Percentiles rank a stretch among this genome's conserved stretches.
Evolutionary conservation across 2,797 vertebrate genomes (phyloP).

Genomic region (Bradypodion pumilum): DNA sequence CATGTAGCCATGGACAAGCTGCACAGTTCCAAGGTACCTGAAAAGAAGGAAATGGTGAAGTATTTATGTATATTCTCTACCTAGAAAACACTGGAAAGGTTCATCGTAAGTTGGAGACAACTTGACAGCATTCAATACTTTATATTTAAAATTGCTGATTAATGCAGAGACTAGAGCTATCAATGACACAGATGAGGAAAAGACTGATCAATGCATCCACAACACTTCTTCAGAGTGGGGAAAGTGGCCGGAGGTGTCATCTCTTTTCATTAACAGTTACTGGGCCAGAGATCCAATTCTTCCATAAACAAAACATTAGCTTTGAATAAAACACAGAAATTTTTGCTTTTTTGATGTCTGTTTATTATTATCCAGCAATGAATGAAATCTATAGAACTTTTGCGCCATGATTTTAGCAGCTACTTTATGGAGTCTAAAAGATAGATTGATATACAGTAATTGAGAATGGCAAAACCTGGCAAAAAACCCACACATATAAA

Average conservation of each 20-base stretch:
- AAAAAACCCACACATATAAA: not conserved
- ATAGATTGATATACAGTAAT: conserved; percentile 8
- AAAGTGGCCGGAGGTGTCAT: not conserved
- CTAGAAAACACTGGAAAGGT: too few relatives aligned
- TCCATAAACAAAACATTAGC: not conserved
- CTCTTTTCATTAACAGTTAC: not conserved
- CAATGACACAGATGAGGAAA: too few relatives aligned
- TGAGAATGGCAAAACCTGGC: conserved; percentile 31
- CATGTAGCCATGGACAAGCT: too few relatives aligned
- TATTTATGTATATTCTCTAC: too few relatives aligned
- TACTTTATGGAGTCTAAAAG: conserved; percentile 14
- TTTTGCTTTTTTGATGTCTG: not conserved
- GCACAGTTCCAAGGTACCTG: too few relatives aligned
- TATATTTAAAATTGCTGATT: not conserved
- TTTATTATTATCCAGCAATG: not conserved
- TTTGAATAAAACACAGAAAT: not conserved
- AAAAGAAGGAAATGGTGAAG: too few relatives aligned
- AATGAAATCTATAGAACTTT: not conserved
- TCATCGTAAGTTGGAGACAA: too few relatives aligned
- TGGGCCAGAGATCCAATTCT: not conserved
- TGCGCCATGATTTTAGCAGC: not conserved
- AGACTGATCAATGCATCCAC: not conserved
- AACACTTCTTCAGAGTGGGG: not conserved
- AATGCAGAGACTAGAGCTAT: not conserved
- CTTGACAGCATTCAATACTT: too few relatives aligned